Evolutionary conservation across 1,140 invertebrate genomes (phyloP), one percentile per base, ranked within the genome.

Genomic region (Rhagoletis pomonella): DNA sequence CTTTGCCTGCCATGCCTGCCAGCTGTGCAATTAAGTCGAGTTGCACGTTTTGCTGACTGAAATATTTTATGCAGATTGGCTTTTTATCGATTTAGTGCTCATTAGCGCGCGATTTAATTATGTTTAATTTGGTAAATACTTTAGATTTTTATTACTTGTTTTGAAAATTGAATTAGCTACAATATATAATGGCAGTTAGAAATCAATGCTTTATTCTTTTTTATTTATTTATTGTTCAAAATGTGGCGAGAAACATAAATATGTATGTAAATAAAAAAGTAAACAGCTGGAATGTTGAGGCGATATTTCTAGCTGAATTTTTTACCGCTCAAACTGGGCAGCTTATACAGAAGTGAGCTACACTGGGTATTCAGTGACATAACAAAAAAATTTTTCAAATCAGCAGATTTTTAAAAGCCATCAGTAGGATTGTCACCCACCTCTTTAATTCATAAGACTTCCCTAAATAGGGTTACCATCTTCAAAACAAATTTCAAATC

Each of bases 11-110:
- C n/a, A 67, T 14, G 17, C 12, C 60, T n/a, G 29, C 14, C 73
- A 81, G 73, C 73, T 81, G 73, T 81, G 73, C 73, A 81, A 81
- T 81, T 81, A 81, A 81, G 12, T 10, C 6, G 73, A 2, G 44
- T 55, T 4, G 73, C 47, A 39, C 50, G 67, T n/a, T 55, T 19
- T 81, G 50, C 47, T 10, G 17, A 10, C 7, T 81, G 42, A 81
- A 55, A 55, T 55, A 42, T 19, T 81, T 81, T 58, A 17, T 62
- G 60, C 60, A 55, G 50, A 55, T 55, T 55, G 60, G 60, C 17
- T 29, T 62, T 62, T 14, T 17, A 58, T 81, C 47, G 73, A 81
- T 81, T 19, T 55, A 19, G 47, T 14, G 19, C 6, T 55, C 47
- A 81, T 81, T 81, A 81, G 73, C 67, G 69, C 69, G 14, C 14